Evolutionary conservation across 2,888 invertebrate genomes (phyloP), one percentile per base, ranked within the genome.

Genomic region (Unio pictorum): DNA sequence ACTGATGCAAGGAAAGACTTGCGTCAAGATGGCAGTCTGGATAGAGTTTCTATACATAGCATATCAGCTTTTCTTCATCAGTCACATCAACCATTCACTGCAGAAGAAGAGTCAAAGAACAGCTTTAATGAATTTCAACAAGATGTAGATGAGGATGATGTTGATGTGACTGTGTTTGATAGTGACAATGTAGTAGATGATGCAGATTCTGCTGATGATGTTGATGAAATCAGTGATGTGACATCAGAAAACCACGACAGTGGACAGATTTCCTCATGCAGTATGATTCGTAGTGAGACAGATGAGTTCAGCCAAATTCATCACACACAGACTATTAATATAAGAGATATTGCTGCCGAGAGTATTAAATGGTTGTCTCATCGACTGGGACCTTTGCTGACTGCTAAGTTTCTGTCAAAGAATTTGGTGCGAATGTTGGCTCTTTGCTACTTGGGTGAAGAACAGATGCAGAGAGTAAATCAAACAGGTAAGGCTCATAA

Each of bases 401-500:
- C 97, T 0, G 96, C 98, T 59, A 94, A 95, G 80, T 95, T 96
- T 91, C 92, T 99, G 54, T 95, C 97, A 0, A 93, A 96, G 72
- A 98, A 98, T 91, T 92, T 99, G 77, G 91, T 99, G 18, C 94
- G 97, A 86, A 97, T 99, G 95, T 91, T 99, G 67, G 95, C 97
- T 0, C 91, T 98, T 4, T 99, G 98, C 90, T 99, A 97, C 88
- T 94, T 96, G 30, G 96, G 87, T 1, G 86, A 87, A n/a, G 85
- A 88, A 65, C 88, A 88, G 71, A 75, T 87, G 45, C 3, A 45
- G 45, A 45, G 45, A 45, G 15, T 45, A 45, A 45, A 45, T 45
- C 45, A 45, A 45, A 45, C 45, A 45, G 45, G 45, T 45, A 45
- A 45, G 45, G 3, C 15, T 45, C 45, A 11, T 45, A 45, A 45